Conservation (phyloP, 2,113 vertebrate genomes). For the Phyllopteryx taeniolatus region DNA sequence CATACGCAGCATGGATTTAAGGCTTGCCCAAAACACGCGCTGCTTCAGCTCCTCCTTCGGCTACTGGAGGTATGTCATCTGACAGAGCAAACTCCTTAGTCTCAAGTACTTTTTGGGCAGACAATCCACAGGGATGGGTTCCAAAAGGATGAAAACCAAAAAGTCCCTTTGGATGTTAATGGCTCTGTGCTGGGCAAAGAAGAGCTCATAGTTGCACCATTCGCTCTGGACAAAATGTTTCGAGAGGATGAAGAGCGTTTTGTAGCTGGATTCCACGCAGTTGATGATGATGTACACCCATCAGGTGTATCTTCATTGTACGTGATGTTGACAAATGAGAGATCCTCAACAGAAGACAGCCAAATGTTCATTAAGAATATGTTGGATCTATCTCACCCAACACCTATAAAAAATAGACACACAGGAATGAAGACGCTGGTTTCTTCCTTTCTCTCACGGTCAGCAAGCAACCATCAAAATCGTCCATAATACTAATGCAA, state of each 20-base stretch:
- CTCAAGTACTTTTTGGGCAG: conserved; percentile 65
- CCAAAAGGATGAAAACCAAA: conserved; percentile 65
- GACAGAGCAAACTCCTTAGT: conserved; percentile 56
- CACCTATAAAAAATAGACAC: too few species aligned
- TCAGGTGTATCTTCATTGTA: conserved; percentile 62
- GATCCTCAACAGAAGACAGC: conserved; percentile 37
- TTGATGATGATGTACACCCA: conserved; percentile 71
- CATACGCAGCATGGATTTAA: conserved; percentile 61
- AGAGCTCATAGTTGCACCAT: conserved; percentile 73
- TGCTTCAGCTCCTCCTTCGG: conserved; percentile 78
- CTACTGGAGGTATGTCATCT: conserved; percentile 83
- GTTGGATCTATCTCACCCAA: too few species aligned
- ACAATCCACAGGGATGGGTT: conserved; percentile 63
- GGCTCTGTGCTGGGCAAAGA: conserved; percentile 68
- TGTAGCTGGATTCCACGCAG: conserved; percentile 67
- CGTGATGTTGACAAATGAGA: conserved; percentile 60
- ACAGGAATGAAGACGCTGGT: too few species aligned
- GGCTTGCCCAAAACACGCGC: conserved; percentile 81
- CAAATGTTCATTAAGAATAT: conserved; percentile 41
- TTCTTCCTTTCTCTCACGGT: too few species aligned
- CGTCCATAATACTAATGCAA: too few species aligned
- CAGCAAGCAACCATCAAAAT: too few species aligned
- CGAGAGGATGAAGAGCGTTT: conserved; percentile 70
- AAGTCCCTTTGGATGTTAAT: conserved; percentile 58
- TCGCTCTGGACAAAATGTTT: conserved; percentile 65